Percentiles rank a stretch among this genome's conserved stretches.
Evolutionary conservation across 2,113 vertebrate species (phyloP).

Genomic region (Prunella himalayana): DNA sequence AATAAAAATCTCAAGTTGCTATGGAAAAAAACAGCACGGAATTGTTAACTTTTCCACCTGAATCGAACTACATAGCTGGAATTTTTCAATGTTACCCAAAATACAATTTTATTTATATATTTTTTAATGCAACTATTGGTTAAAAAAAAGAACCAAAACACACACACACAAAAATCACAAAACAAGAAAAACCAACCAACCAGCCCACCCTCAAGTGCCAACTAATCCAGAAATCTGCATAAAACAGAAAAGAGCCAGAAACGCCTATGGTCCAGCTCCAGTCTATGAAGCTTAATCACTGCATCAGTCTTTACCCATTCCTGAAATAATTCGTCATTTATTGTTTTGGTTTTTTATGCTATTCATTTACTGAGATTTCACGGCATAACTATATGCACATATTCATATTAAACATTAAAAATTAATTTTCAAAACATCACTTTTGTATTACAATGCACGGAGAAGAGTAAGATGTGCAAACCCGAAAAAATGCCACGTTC

Average conservation of each 20-base stretch:
- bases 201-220: slow-evolving; percentile 44
- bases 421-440: slow-evolving; percentile 55
- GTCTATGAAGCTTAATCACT: slow-evolving; percentile 55
- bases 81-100: slow-evolving; percentile 47
- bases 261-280: neutral
- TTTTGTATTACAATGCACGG: slow-evolving; percentile 62
- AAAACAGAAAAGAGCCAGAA: slow-evolving; percentile 30
- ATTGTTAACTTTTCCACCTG: slow-evolving; percentile 27
- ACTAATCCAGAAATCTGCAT: slow-evolving; percentile 52
- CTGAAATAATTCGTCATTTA: slow-evolving; percentile 47
- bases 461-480: slow-evolving; percentile 70
- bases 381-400: slow-evolving; percentile 65
- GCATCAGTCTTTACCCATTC: slow-evolving; percentile 61
- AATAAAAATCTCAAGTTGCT: slow-evolving; percentile 58
- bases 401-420: slow-evolving; percentile 68
- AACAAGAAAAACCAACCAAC: neutral
- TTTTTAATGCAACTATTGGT: slow-evolving; percentile 60
- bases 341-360: slow-evolving; percentile 47
- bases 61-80: slow-evolving; percentile 35
- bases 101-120: slow-evolving; percentile 61
- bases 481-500: neutral
- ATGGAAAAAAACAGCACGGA: slow-evolving; percentile 35
- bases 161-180: neutral
- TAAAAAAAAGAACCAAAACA: slow-evolving; percentile 17
- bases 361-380: slow-evolving; percentile 63